Percentiles rank a stretch among this genome's conserved stretches.
Evolutionary conservation across 2,888 invertebrate genomes (phyloP).

Genomic region (Nephrotoma guestfalica): DNA sequence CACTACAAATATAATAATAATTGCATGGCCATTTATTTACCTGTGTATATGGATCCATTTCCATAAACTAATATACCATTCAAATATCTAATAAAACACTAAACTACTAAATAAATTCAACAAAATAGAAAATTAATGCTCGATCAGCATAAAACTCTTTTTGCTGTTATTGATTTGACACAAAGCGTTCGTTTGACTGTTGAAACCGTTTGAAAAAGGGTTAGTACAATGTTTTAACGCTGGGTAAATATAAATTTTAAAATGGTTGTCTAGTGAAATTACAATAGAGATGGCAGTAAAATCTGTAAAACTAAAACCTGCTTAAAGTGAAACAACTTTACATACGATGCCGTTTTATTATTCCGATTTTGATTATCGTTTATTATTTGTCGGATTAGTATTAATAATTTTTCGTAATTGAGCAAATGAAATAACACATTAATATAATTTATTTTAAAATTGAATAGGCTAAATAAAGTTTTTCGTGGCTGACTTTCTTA

Average conservation of each 20-base stretch:
- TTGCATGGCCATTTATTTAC: slow-evolving; percentile 15
- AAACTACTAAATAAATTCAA: not conserved
- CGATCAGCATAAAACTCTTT: not conserved
- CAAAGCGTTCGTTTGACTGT: not conserved
- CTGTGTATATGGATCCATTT: slow-evolving; percentile 32
- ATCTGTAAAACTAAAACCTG: too few species aligned
- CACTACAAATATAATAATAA: not conserved
- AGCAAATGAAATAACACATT: too few species aligned
- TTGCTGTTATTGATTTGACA: not conserved
- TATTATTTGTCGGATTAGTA: too few species aligned
- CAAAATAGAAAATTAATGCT: not conserved
- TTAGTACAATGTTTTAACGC: not conserved
- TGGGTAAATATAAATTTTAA: not conserved
- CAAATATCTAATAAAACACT: not conserved
- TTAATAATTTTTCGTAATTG: too few species aligned
- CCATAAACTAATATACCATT: not conserved
- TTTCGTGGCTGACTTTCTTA: too few species aligned
- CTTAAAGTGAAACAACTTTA: not conserved
- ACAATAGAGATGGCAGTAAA: not conserved
- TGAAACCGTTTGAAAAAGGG: not conserved
- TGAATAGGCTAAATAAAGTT: too few species aligned
- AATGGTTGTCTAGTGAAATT: not conserved
- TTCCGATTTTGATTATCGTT: too few species aligned
- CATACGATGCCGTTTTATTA: too few species aligned
- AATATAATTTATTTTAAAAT: too few species aligned